A percentile compares a stretch with the other conserved stretches of the same genome.
Evolutionary conservation across 37 sponge, comb jelly and placozoan species (phyloP).

Genomic region (Ianthella basta): DNA sequence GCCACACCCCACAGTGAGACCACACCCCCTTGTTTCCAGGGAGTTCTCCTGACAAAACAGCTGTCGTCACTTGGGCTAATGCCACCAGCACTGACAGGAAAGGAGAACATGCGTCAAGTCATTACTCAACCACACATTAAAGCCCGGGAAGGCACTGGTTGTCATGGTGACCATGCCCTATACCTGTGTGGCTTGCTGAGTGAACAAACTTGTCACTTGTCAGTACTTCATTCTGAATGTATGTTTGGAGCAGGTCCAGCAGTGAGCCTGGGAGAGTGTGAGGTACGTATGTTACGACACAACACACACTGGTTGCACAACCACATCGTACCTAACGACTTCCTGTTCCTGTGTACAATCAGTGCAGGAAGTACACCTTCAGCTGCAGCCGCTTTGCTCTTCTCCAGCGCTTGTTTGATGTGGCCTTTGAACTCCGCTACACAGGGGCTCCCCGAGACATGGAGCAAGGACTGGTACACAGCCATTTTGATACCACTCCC

Average conservation of each 20-base stretch:
- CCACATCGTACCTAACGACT: background rate
- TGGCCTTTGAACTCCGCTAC: background rate
- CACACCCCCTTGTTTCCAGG: conserved; percentile 11
- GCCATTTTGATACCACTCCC: background rate
- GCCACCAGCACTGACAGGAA: too few species aligned
- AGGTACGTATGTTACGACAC: background rate
- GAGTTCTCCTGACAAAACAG: background rate
- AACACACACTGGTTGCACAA: conserved; percentile 40
- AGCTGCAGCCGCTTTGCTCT: background rate
- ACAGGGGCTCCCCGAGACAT: background rate
- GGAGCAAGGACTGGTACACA: background rate
- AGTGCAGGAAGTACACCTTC: background rate
- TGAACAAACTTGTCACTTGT: conserved; percentile 13
- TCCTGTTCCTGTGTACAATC: conserved; percentile 12
- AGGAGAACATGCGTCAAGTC: too few species aligned
- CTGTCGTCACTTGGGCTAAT: background rate
- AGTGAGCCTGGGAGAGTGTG: background rate
- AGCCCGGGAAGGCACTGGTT: background rate
- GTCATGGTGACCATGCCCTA: background rate
- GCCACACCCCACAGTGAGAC: conserved; percentile 1
- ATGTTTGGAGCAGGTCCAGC: background rate
- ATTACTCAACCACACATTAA: background rate
- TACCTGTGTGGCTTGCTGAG: background rate
- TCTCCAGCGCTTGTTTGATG: background rate
- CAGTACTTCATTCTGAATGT: background rate